phyloP scores from a whole-genome alignment of 2,797 vertebrate species.

The Oryzias dopingdopingensis region DNA sequence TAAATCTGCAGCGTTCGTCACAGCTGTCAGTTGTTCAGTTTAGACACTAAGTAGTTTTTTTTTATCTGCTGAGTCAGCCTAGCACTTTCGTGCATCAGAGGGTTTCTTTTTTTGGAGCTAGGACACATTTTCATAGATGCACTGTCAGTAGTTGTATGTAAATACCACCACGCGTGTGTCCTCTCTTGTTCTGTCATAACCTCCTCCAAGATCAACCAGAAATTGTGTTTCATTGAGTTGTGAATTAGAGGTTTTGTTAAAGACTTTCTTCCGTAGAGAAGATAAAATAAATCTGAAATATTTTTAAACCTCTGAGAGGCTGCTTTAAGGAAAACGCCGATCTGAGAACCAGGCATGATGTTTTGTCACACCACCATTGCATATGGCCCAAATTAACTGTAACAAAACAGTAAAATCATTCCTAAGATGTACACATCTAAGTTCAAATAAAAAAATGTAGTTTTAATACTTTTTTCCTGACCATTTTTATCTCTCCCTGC shows the following conservation, averaged over 20 bases:
- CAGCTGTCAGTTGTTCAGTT: conserved; percentile 4
- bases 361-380: too few relatives aligned
- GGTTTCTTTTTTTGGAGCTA: conserved; percentile 1
- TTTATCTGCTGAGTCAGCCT: neutral
- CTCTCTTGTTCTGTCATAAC: conserved; percentile 12
- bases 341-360: neutral
- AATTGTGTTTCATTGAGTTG: conserved; percentile 38
- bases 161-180: conserved; percentile 11
- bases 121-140: conserved; percentile 9
- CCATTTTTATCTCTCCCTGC: too few relatives aligned
- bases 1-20: conserved; percentile 1
- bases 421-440: too few relatives aligned
- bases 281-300: conserved; percentile 53
- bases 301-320: conserved; percentile 18
- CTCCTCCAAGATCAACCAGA: conserved; percentile 6
- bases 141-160: conserved; percentile 19
- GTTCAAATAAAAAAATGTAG: too few relatives aligned
- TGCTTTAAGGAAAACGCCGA: conserved; percentile 2
- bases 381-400: too few relatives aligned
- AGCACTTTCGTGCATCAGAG: conserved; percentile 7
- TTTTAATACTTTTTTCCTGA: too few relatives aligned
- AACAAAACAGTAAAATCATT: too few relatives aligned
- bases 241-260: conserved; percentile 57
- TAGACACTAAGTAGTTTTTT: conserved; percentile 11
- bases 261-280: conserved; percentile 59